These are phyloP conservation scores for Crypturellus tataupa DNA, from an alignment of 2,797 vertebrate species.

Conservation along the genomic window DNA sequence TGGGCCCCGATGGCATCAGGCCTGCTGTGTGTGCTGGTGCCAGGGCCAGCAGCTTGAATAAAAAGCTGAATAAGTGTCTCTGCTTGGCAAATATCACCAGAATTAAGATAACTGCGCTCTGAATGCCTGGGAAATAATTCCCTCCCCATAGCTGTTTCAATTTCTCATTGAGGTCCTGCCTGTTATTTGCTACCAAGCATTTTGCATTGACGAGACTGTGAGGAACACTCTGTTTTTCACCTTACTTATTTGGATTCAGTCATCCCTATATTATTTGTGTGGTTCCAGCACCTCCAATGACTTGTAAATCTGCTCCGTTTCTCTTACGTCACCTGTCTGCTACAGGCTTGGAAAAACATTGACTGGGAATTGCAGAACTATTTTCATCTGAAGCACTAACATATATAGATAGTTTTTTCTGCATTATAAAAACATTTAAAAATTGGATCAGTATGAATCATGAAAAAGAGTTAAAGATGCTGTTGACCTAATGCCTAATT, in stretches of 20 bases:
- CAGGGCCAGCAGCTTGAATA: constrained; percentile 17
- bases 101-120: background rate
- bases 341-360: background rate
- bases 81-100: background rate
- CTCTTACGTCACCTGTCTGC: background rate
- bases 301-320: constrained; percentile 1
- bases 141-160: background rate
- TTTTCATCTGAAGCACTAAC: constrained; percentile 6
- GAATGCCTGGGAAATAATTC: constrained; percentile 6
- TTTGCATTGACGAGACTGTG: background rate
- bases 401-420: background rate
- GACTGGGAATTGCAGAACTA: background rate
- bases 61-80: background rate
- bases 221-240: background rate
- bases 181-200: background rate
- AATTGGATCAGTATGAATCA: too few relatives aligned
- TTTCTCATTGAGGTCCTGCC: constrained; percentile 41
- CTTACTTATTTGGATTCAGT: background rate
- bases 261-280: background rate
- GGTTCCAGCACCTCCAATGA: background rate
- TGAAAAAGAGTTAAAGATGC: background rate
- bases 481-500: constrained; percentile 28
- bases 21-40: background rate
- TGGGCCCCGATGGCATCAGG: background rate
- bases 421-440: constrained; percentile 11